Evolutionary conservation across 1,140 invertebrate species (phyloP), one percentile per base, ranked within the genome.

Genomic region (Condylostylus longicornis): DNA sequence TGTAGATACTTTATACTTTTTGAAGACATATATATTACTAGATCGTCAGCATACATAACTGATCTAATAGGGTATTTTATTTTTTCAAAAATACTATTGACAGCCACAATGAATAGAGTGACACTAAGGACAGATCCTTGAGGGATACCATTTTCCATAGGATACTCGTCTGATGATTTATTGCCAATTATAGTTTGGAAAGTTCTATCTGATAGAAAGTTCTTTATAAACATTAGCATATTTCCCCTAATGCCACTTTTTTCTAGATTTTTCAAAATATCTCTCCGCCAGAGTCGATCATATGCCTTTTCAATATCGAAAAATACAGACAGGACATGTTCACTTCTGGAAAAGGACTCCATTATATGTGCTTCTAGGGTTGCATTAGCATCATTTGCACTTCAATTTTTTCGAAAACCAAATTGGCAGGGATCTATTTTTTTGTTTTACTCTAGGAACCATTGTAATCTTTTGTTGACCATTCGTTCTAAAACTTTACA

Each of bases 251-350:
- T n/a, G 3, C 31, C 21, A 7, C 25, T 18, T 3, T 41, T 15
- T 10, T 18, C 18, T 10, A 44, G 14, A 5, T 42, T 33, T 32
- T 38, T 13, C 4, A 44, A 22, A 10, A 42, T 31, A 10, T 15
- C 35, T 13, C 46, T 21, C 9, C 33, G 34, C 40, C 40, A 49
- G 5, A 42, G 27, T 30, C 40, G 47, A 15, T 59, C 48, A 21
- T 49, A 50, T 2, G 45, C 49, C 34, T 53, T 54, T 35, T 49
- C 43, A n/a, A 48, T 42, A 27, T 57, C 49, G 28, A 54, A 38
- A 15, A 45, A 42, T 12, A 55, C 39, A 12, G 44, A 28, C 5
- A 51, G 22, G 12, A 45, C 33, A 20, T 51, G 42, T 17, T 40
- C 30, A 10, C 48, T 50, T 21, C 30, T 36, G 2, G 25, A 38